These are phyloP conservation scores for Rhabdornis inornatus DNA, from an alignment of 2,113 vertebrate species.

Conservation along the genomic window DNA sequence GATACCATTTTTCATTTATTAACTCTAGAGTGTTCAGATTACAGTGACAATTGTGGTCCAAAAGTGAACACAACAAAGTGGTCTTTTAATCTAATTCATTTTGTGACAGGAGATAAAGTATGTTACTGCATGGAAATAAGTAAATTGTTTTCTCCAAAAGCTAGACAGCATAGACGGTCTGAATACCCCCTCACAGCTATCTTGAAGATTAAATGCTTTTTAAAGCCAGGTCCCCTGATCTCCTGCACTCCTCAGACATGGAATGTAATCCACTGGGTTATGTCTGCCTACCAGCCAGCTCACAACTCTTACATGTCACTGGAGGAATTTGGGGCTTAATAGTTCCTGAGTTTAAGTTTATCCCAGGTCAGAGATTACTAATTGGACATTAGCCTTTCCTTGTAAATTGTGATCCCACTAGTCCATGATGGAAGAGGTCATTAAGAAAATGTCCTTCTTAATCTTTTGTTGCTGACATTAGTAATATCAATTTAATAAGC, in stretches of 20 bases:
- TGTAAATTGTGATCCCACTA: neutral
- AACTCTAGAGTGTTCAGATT: neutral
- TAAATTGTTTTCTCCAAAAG: neutral
- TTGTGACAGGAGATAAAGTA: neutral
- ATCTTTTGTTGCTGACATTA: neutral
- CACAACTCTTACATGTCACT: neutral
- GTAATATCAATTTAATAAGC: neutral
- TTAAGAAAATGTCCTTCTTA: slow-evolving; percentile 3
- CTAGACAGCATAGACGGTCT: neutral
- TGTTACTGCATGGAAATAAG: neutral
- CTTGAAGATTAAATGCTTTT: slow-evolving; percentile 16
- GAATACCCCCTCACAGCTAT: neutral
- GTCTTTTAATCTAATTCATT: neutral
- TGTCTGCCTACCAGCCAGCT: neutral
- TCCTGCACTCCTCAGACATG: neutral
- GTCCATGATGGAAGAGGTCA: slow-evolving; percentile 14
- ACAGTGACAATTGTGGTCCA: neutral
- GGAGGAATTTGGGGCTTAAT: neutral
- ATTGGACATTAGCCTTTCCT: slow-evolving; percentile 31
- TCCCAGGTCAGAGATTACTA: slow-evolving; percentile 36
- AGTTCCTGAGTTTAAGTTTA: slow-evolving; percentile 3
- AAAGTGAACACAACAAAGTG: neutral
- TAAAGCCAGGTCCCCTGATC: neutral
- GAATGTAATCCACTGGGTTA: neutral
- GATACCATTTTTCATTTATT: neutral